Evolutionary conservation across 1,140 invertebrate species (phyloP).

Genomic region (Drosophila kikkawai): DNA sequence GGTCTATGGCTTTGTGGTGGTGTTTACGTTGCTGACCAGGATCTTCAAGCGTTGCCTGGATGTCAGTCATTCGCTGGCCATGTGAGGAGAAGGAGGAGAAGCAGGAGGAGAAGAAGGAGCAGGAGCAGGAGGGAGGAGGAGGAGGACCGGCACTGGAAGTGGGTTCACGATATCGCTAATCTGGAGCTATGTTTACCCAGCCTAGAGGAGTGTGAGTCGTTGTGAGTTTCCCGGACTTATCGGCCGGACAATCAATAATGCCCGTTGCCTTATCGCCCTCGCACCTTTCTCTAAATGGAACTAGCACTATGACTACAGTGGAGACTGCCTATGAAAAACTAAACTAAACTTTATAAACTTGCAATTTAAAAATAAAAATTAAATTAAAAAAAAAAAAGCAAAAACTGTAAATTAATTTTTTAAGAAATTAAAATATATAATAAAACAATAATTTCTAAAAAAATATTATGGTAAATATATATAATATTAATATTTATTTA

Average conservation of each 20-base stretch:
- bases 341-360: not conserved
- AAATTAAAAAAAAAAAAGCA: too few species aligned
- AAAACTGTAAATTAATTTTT: too few species aligned
- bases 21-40: slow-evolving; percentile 43
- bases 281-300: slow-evolving; percentile 12
- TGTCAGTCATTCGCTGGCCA: slow-evolving; percentile 49
- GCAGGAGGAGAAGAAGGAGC: not conserved
- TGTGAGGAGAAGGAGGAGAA: slow-evolving; percentile 6
- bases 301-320: slow-evolving; percentile 7
- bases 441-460: not conserved
- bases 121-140: not conserved
- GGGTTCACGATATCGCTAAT: slow-evolving; percentile 9
- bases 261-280: slow-evolving; percentile 35
- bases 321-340: not conserved
- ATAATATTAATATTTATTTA: too few species aligned
- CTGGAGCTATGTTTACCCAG: slow-evolving; percentile 21
- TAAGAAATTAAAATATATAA: not conserved
- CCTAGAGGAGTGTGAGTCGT: not conserved
- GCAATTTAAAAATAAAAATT: not conserved
- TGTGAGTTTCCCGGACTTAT: slow-evolving; percentile 34
- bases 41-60: slow-evolving; percentile 45
- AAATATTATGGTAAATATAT: too few species aligned
- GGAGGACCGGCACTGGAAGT: too few species aligned
- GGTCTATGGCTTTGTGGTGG: slow-evolving; percentile 52
- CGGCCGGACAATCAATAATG: slow-evolving; percentile 60